Conservation (phyloP, 23 tunicate species). For the Trididemnum clinides region DNA sequence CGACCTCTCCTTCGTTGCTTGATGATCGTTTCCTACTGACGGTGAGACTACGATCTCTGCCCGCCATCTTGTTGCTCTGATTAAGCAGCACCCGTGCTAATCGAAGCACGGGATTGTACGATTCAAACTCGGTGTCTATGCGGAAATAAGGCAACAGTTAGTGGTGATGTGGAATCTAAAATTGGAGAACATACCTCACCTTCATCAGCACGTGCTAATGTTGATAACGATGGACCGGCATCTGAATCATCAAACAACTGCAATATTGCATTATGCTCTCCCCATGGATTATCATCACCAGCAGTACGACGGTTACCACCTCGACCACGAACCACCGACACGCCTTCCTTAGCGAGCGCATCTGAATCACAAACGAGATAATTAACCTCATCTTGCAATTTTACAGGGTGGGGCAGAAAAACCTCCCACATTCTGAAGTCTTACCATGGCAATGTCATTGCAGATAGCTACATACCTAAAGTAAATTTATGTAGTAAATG, state of each 20-base stretch:
- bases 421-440: too few species aligned
- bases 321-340: conserved; percentile 66
- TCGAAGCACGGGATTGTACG: conserved; percentile 90
- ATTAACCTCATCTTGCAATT: too few species aligned
- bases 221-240: conserved; percentile 56
- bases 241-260: conserved; percentile 47
- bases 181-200: conserved; percentile 9
- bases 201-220: conserved; percentile 50
- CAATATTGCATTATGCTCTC: conserved; percentile 59
- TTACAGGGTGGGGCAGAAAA: background rate
- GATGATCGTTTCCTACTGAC: conserved; percentile 59
- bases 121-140: conserved; percentile 72
- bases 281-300: conserved; percentile 51
- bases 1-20: conserved; percentile 64
- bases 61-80: conserved; percentile 77
- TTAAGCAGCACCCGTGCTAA: conserved; percentile 82
- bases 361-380: conserved; percentile 33
- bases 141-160: background rate
- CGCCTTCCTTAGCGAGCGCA: conserved; percentile 87
- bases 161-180: background rate
- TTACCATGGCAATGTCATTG: too few species aligned
- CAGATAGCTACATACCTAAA: background rate
- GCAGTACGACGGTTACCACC: conserved; percentile 46
- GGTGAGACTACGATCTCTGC: conserved; percentile 52
- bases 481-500: too few species aligned